A percentile compares a stretch with the other conserved stretches of the same genome.
phyloP scores from a whole-genome alignment of 2,797 vertebrate genomes.

The Rallus crepitans region DNA sequence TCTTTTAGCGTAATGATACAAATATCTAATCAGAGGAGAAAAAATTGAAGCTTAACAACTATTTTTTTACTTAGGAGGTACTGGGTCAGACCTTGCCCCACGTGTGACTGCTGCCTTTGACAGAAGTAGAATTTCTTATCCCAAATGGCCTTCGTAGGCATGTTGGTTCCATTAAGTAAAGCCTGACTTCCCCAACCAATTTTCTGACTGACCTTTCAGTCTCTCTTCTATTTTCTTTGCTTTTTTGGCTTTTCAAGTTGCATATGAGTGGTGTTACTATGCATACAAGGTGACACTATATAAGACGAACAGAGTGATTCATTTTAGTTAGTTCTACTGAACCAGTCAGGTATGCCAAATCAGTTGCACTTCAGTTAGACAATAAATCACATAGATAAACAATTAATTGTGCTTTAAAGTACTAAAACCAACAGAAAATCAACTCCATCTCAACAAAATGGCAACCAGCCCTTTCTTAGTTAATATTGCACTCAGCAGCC shows the following conservation, averaged over 20 bases:
- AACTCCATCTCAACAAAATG: constrained; percentile 20
- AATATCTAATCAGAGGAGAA: background rate
- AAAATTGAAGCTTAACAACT: background rate
- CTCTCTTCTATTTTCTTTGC: background rate
- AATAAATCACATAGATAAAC: constrained; percentile 41
- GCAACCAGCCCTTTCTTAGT: constrained; percentile 23
- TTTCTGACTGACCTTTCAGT: background rate
- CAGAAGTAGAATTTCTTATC: background rate
- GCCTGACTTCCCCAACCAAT: background rate
- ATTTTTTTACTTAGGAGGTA: background rate
- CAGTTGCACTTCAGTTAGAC: background rate
- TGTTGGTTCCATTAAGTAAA: background rate
- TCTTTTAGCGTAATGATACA: background rate
- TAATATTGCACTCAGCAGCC: background rate
- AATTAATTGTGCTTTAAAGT: constrained; percentile 44
- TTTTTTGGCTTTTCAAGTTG: background rate
- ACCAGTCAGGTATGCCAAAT: background rate
- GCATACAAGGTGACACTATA: background rate
- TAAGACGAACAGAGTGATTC: background rate
- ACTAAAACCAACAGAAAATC: constrained; percentile 42
- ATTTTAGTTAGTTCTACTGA: constrained; percentile 13
- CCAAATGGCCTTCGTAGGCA: background rate
- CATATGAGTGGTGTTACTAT: background rate
- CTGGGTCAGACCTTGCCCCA: background rate
- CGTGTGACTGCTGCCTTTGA: background rate